phyloP scores from a whole-genome alignment of 1,140 invertebrate genomes.

The Portunus trituberculatus region DNA sequence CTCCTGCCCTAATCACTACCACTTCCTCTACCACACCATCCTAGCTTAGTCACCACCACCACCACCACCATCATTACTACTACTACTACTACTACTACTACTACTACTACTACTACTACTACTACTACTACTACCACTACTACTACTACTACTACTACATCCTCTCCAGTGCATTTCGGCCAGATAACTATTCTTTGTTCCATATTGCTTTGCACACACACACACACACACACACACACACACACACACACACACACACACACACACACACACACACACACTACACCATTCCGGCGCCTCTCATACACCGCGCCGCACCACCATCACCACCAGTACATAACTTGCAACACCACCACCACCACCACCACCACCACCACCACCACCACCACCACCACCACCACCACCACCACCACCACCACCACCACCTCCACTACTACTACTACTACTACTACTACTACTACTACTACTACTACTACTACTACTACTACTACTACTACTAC shows the following conservation, averaged over 20 bases:
- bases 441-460: constrained; percentile 23
- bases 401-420: constrained; percentile 5
- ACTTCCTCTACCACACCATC: constrained; percentile 4
- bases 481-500: not conserved
- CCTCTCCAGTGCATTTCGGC: not conserved
- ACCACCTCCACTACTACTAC: constrained; percentile 21
- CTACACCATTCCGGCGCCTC: not conserved
- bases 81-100: not conserved
- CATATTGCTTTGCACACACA: not conserved
- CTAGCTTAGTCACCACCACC: not conserved
- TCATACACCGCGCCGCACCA: not conserved
- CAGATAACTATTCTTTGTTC: not conserved
- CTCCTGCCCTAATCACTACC: not conserved
- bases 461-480: not conserved
- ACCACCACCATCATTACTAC: not conserved
- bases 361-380: not conserved
- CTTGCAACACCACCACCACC: too few relatives aligned
- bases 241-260: too few relatives aligned
- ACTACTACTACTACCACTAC: constrained; percentile 5
- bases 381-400: not conserved
- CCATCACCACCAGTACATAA: not conserved
- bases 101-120: not conserved
- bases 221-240: too few relatives aligned
- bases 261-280: too few relatives aligned
- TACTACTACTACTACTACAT: not conserved